Evolutionary conservation across 2,797 vertebrate genomes (phyloP), one percentile per base, ranked within the genome.

Genomic region (Calcarius lapponicus): DNA sequence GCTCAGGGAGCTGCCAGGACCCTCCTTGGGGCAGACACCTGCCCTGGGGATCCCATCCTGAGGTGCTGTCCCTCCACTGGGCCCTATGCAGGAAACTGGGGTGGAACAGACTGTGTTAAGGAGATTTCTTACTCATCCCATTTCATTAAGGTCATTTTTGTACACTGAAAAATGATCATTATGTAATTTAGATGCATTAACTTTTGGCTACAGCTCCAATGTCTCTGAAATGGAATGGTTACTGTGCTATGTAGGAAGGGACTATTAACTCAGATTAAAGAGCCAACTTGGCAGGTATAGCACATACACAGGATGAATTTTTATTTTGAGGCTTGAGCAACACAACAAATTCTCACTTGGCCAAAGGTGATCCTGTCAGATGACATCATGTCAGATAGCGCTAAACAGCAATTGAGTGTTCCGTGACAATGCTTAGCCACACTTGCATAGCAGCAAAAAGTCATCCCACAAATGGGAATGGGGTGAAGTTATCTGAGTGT

Each of bases 181-280:
- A 61, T 62, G 42, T 48, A 58, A 94, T 95, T 91, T 61, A 53
- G 66, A 42, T 40, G 66, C 78, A 87, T 88, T 91, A 88, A 71
- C 60, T 92, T 76, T 42, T 82, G 51, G 81, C 89, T 66, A 1
- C 11, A 53, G 40, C 40, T 73, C 36, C 67, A 43, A 0, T 13
- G 34, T n/a, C 19, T 84, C 66, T 54, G 64, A 29, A 85, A 70
- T 11, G 15, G 48, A 82, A 69, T 9, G 8, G 36, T 32, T 26
- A 14, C 19, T 13, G 14, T 32, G 28, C 56, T 82, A 9, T 42
- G 42, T 14, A 32, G 4, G 19, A 70, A 66, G 32, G 40, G 13
- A 58, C 43, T 76, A 60, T 92, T 80, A 89, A 75, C 34, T 85
- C 48, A 86, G 67, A 75, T 72, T 84, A 54, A 86, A 92, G 40